A percentile compares a stretch with the other conserved stretches of the same genome.
These are phyloP conservation scores for Garrulus glandarius DNA, from an alignment of 2,797 vertebrate genomes.

Conservation along the genomic window DNA sequence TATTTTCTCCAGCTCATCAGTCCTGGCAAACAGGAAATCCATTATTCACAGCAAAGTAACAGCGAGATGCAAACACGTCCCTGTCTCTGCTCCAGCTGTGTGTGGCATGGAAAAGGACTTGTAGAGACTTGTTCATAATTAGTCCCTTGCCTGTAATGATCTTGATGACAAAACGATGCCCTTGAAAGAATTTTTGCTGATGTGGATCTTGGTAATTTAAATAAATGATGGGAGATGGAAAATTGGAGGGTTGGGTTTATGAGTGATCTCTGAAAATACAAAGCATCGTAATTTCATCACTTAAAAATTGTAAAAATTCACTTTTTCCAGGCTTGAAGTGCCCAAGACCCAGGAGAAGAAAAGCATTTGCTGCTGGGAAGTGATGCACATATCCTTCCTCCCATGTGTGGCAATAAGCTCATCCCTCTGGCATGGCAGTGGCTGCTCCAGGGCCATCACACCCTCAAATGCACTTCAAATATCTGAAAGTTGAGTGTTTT, in stretches of 20 bases:
- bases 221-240: neutral
- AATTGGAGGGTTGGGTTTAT: neutral
- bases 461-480: neutral
- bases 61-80: neutral
- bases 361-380: neutral
- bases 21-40: neutral
- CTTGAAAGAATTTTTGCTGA: neutral
- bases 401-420: neutral
- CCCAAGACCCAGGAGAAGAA: neutral
- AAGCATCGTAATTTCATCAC: neutral
- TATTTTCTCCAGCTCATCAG: neutral
- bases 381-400: neutral
- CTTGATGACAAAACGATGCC: neutral
- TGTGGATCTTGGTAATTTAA: neutral
- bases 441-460: neutral
- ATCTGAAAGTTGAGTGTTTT: neutral
- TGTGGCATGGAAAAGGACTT: neutral
- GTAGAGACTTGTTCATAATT: neutral
- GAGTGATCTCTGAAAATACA: neutral
- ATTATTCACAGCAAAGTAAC: neutral
- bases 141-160: neutral
- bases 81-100: accelerated
- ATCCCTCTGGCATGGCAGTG: accelerated
- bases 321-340: neutral
- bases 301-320: neutral